Base-by-base conservation (phyloP, 2,797 vertebrate species). In the Onychomys torridus region DNA sequence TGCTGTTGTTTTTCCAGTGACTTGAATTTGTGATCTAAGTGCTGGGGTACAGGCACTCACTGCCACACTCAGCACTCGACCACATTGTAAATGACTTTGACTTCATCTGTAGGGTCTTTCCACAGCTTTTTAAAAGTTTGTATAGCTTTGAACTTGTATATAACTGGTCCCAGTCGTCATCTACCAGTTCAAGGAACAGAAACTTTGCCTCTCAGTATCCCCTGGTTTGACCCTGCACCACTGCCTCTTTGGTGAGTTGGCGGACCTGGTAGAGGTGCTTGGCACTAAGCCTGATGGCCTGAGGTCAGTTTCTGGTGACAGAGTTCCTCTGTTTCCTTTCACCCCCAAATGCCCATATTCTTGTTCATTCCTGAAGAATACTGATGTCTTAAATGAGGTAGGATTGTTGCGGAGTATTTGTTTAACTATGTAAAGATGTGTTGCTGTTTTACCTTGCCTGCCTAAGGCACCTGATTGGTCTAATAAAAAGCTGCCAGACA, bases 21-120 rank as follows among this genome's bases (percentile, higher is more conserved):
- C 1, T 2, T 77, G 43, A 78, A 65, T 19, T 37, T 90, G n/a
- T 69, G 46, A 79, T 40, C 43, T 46, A 55, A 14, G 61, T 67
- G 59, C 10, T 14, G 23, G 34, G 8, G 13, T 21, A 16, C 8
- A 63, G n/a, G n/a, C 2, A 3, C 19, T 6, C 0, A 5, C 40
- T 10, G 34, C 7, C 4, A 37, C 21, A 27, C 57, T 21, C 23
- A 7, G 46, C 10, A 2, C 49, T 34, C 81, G 12, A 17, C n/a
- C 25, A 4, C 2, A 2, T 5, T 9, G 32, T 40, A 25, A 32
- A 8, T 16, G n/a, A 46, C 34, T 84, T 32, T 67, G 29, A 8
- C 23, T 88, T 82, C 75, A 49, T 37, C n/a, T 40, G 12, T 16
- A n/a, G 73, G 52, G 34, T 89, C 46, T 55, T 63, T 65, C 17